These are phyloP conservation scores for Hippasteria phrygiana DNA, from an alignment of 53 echinoderm and acorn worm species.

Conservation along the genomic window DNA sequence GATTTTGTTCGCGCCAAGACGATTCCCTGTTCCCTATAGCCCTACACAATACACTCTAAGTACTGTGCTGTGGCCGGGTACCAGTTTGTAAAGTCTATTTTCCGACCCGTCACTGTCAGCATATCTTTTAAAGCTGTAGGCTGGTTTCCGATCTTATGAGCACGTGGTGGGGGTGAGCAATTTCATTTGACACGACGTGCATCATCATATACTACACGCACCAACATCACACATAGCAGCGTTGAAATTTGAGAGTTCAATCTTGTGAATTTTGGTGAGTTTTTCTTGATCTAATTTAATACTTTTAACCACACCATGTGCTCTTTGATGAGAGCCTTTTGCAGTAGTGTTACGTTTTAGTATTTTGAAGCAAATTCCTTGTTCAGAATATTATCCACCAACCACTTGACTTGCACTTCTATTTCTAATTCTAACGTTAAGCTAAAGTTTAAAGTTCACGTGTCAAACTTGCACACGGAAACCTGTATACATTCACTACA, in stretches of 20 bases:
- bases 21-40: neutral
- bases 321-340: too few species aligned
- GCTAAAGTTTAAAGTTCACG: slow-evolving; percentile 8
- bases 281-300: too few species aligned
- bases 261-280: too few species aligned
- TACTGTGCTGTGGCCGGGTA: neutral
- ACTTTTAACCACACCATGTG: too few species aligned
- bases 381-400: too few species aligned
- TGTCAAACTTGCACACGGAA: neutral
- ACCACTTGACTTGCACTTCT: too few species aligned
- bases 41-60: neutral
- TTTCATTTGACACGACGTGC: neutral
- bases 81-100: neutral
- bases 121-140: neutral
- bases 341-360: too few species aligned
- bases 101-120: neutral
- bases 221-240: neutral
- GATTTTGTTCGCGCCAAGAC: neutral
- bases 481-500: too few species aligned
- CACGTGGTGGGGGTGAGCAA: neutral
- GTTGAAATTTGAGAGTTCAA: too few species aligned
- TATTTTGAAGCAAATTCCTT: too few species aligned
- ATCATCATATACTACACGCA: neutral
- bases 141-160: neutral
- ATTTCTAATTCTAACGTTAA: too few species aligned